These are phyloP conservation scores for Peromyscus attwateri DNA, from an alignment of 2,797 vertebrate genomes.

Conservation along the genomic window DNA sequence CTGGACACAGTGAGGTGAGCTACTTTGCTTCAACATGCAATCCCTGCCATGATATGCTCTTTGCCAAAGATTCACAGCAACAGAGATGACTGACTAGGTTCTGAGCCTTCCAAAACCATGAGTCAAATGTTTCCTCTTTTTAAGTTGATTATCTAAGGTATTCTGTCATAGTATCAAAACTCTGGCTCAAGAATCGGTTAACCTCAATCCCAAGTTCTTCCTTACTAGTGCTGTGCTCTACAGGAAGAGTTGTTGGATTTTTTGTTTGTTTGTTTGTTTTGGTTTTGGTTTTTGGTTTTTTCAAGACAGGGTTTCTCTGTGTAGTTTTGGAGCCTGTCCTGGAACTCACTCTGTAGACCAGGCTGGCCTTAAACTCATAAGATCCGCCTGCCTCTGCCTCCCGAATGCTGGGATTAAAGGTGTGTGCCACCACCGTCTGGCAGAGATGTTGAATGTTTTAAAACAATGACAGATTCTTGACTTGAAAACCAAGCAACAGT, in stretches of 20 bases:
- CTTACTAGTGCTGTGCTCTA: not conserved
- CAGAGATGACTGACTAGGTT: not conserved
- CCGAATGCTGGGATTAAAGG: too few relatives aligned
- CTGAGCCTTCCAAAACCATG: not conserved
- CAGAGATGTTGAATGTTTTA: not conserved
- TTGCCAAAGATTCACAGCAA: not conserved
- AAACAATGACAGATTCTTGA: slow-evolving; percentile 6
- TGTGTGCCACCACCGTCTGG: too few relatives aligned
- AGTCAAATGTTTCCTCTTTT: not conserved
- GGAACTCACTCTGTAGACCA: too few relatives aligned
- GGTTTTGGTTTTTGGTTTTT: too few relatives aligned
- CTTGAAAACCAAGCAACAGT: slow-evolving; percentile 25
- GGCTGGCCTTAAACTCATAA: too few relatives aligned
- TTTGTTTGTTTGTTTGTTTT: too few relatives aligned
- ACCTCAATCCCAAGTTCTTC: not conserved
- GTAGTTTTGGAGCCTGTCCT: too few relatives aligned
- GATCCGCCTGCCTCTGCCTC: too few relatives aligned
- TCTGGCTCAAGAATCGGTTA: not conserved
- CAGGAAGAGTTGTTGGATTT: not conserved
- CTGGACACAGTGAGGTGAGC: not conserved
- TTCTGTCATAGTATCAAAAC: not conserved
- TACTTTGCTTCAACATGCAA: not conserved
- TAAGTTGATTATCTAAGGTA: not conserved
- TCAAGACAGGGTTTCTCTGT: too few relatives aligned
- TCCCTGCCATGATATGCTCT: not conserved